A percentile compares a stretch with the other conserved stretches of the same genome.
Conservation (phyloP, 1,140 invertebrate genomes). For the Telenomus remus region DNA sequence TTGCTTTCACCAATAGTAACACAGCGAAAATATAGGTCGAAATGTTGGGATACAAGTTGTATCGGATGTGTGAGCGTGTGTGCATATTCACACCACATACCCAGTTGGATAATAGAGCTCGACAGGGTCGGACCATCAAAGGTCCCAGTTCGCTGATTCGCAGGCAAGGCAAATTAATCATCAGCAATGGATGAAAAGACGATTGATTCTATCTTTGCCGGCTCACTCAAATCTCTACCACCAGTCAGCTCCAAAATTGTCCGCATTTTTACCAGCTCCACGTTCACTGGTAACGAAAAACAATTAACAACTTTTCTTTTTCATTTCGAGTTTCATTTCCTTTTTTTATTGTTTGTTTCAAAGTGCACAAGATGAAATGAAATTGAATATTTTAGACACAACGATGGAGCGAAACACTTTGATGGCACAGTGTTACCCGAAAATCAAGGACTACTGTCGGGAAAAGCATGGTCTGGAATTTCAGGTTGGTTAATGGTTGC, state of each 20-base stretch:
- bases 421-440: constrained; percentile 98
- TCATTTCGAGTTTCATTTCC: not conserved
- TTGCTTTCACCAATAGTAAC: not conserved
- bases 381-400: constrained; percentile 83
- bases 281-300: constrained; percentile 93
- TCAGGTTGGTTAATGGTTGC: constrained; percentile 81
- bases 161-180: constrained; percentile 13
- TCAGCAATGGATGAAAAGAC: constrained; percentile 89
- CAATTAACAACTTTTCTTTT: not conserved
- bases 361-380: constrained; percentile 2
- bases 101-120: constrained; percentile 47
- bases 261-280: constrained; percentile 98
- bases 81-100: constrained; percentile 36
- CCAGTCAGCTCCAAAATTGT: constrained; percentile 98
- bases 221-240: constrained; percentile 90
- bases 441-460: constrained; percentile 96
- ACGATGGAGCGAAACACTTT: constrained; percentile 97
- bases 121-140: constrained; percentile 31
- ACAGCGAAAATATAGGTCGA: constrained; percentile 21
- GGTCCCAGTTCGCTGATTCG: constrained; percentile 9
- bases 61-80: constrained; percentile 21
- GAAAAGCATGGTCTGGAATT: constrained; percentile 99
- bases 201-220: constrained; percentile 92
- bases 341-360: not conserved
- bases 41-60: constrained; percentile 28